These are phyloP conservation scores for Salticus scenicus DNA, from an alignment of 2,888 invertebrate genomes.

Conservation along the genomic window DNA sequence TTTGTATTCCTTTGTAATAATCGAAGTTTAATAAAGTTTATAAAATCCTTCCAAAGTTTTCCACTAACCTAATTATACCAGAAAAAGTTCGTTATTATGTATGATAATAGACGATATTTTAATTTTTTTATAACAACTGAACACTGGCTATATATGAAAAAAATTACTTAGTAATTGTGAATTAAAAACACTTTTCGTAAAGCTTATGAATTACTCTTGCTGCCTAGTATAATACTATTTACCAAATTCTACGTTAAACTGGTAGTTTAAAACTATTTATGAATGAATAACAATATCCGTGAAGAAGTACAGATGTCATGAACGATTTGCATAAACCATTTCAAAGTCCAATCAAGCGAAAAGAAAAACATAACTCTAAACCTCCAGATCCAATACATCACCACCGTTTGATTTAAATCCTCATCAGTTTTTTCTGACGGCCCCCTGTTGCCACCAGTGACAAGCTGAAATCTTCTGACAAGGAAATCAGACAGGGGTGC, in stretches of 20 bases:
- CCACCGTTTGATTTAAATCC: conserved; percentile 11
- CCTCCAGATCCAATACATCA: conserved; percentile 2
- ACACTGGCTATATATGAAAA: too few species aligned
- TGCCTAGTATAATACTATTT: not conserved
- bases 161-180: too few species aligned
- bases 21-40: too few species aligned
- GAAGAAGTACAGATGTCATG: not conserved
- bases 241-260: not conserved
- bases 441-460: conserved; percentile 35
- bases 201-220: too few species aligned
- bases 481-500: conserved; percentile 27
- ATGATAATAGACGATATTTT: too few species aligned
- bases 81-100: too few species aligned
- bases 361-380: not conserved
- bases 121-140: too few species aligned
- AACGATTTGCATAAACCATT: not conserved
- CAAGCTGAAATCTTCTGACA: conserved; percentile 34
- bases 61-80: too few species aligned
- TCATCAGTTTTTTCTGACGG: conserved; percentile 22
- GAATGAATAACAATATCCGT: not conserved
- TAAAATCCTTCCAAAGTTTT: too few species aligned
- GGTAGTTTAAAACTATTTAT: not conserved
- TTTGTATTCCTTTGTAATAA: too few species aligned
- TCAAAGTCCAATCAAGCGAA: conserved; percentile 9
- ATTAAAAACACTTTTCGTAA: too few species aligned